These are phyloP conservation scores for Sebastiscus tertius DNA, from an alignment of 2,797 vertebrate species.

Conservation along the genomic window DNA sequence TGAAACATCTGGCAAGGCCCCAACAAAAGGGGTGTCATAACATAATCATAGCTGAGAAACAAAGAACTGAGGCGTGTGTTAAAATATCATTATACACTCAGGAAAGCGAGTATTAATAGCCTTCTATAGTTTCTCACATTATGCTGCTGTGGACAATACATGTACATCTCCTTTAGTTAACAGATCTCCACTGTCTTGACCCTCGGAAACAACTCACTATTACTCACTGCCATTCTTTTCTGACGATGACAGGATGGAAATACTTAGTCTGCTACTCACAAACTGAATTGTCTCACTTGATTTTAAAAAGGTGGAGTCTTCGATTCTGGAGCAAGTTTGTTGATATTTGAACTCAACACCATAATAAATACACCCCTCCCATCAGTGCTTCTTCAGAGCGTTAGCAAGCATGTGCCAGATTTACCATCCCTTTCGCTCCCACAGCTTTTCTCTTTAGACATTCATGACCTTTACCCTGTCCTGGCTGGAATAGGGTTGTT, in stretches of 20 bases:
- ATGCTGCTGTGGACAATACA: conserved; percentile 18
- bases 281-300: neutral
- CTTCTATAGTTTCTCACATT: neutral
- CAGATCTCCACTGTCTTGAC: conserved; percentile 34
- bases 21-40: conserved; percentile 34
- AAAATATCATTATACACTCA: conserved; percentile 41
- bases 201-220: conserved; percentile 7
- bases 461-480: neutral
- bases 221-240: conserved; percentile 34
- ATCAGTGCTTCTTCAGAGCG: neutral
- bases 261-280: conserved; percentile 1
- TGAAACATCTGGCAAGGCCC: conserved; percentile 30
- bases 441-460: neutral
- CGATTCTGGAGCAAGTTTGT: neutral
- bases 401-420: neutral
- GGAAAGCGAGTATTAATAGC: conserved; percentile 7
- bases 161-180: neutral
- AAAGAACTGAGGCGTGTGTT: conserved; percentile 19
- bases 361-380: neutral
- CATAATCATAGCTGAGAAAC: conserved; percentile 28
- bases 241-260: conserved; percentile 37
- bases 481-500: neutral
- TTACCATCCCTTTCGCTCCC: neutral
- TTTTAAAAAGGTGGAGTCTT: conserved; percentile 3
- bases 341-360: neutral